Evolutionary conservation across 2,888 invertebrate species (phyloP).

Genomic region (Lycocerus yunnanus): DNA sequence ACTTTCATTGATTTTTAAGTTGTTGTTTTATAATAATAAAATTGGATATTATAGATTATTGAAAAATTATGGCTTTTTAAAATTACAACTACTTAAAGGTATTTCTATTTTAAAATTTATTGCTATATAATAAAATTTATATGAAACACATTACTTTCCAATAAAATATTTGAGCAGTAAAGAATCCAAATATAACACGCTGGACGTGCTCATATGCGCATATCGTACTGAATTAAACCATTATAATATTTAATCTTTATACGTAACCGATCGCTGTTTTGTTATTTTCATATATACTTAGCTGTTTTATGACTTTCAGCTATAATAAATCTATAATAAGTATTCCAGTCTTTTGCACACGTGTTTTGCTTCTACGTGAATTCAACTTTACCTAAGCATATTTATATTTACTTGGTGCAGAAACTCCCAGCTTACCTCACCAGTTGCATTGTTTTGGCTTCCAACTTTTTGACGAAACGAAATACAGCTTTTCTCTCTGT

Average conservation of each 20-base stretch:
- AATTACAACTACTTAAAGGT: slow-evolving; percentile 16
- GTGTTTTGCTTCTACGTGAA: slow-evolving; percentile 33
- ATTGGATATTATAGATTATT: neutral
- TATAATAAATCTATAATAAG: slow-evolving; percentile 45
- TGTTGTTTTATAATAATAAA: neutral
- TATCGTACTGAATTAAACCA: slow-evolving; percentile 46
- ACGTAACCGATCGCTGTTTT: slow-evolving; percentile 39
- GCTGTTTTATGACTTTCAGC: slow-evolving; percentile 41
- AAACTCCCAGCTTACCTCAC: neutral
- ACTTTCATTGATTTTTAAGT: neutral
- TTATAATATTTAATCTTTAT: slow-evolving; percentile 46
- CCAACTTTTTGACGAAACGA: neutral
- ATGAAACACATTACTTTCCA: slow-evolving; percentile 36
- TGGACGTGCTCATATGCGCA: slow-evolving; percentile 45
- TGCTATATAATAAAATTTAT: slow-evolving; percentile 33
- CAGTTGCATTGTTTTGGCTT: neutral
- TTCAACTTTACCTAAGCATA: slow-evolving; percentile 19
- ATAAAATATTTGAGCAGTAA: slow-evolving; percentile 41
- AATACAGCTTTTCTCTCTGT: neutral
- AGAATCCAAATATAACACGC: slow-evolving; percentile 44
- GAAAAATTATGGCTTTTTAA: slow-evolving; percentile 14
- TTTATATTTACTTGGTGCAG: neutral
- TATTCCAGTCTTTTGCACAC: slow-evolving; percentile 42
- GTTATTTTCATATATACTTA: slow-evolving; percentile 42
- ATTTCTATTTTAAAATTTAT: slow-evolving; percentile 32